Evolutionary conservation across 2,797 vertebrate genomes (phyloP).

Genomic region (Gallinago nigripennis): DNA sequence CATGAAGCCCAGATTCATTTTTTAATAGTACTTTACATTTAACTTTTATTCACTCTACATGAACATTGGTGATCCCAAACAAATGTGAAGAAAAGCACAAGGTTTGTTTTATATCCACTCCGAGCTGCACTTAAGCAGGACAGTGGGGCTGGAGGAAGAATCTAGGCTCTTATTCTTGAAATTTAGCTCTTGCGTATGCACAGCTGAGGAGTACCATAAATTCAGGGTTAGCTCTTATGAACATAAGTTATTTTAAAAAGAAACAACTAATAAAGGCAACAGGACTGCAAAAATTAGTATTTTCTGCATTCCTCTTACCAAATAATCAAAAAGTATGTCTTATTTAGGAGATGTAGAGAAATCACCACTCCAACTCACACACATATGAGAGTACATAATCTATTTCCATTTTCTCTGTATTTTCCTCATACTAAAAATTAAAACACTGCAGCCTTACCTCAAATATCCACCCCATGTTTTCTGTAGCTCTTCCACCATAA

Average conservation of each 20-base stretch:
- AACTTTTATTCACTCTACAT: background rate
- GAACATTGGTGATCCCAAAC: background rate
- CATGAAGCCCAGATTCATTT: background rate
- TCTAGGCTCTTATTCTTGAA: background rate
- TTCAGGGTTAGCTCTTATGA: background rate
- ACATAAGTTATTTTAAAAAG: rapidly evolving
- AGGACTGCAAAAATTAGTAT: background rate
- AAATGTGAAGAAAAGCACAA: background rate
- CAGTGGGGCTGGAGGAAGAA: rapidly evolving
- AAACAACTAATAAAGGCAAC: background rate
- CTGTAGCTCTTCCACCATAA: background rate
- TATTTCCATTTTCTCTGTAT: background rate
- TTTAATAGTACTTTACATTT: background rate
- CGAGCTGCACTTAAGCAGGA: background rate
- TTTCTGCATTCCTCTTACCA: background rate
- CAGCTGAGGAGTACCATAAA: background rate
- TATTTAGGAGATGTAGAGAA: background rate
- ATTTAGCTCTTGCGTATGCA: background rate
- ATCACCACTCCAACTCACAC: background rate
- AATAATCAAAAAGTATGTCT: background rate
- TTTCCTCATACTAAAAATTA: background rate
- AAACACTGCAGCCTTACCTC: background rate
- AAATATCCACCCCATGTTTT: background rate
- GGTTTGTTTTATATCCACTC: background rate
- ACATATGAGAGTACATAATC: background rate